Conservation (phyloP, 1,140 invertebrate species). For the Drosophila dunni region DNA sequence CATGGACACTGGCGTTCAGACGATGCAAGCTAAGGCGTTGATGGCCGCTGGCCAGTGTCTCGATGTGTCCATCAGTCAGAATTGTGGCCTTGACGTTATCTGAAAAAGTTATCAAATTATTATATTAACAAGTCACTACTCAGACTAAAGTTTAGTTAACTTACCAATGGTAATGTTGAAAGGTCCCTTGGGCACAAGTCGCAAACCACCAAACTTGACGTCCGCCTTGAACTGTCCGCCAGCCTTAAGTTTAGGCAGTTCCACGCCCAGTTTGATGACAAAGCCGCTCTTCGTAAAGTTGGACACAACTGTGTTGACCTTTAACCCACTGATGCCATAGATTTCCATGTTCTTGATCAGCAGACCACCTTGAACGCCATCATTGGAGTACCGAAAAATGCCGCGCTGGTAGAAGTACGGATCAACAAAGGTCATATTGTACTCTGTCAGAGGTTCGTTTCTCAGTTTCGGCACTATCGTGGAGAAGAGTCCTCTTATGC, state of each 20-base stretch:
- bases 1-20: constrained; percentile 75
- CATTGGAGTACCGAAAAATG: constrained; percentile 80
- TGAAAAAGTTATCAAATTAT: background rate
- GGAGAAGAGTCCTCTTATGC: constrained; percentile 66
- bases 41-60: constrained; percentile 58
- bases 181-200: constrained; percentile 82
- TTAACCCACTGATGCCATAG: constrained; percentile 71
- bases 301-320: constrained; percentile 62
- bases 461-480: constrained; percentile 62
- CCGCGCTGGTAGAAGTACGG: constrained; percentile 78
- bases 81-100: constrained; percentile 79
- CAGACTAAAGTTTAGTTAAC: background rate
- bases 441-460: constrained; percentile 60
- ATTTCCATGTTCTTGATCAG: constrained; percentile 82
- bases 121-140: background rate
- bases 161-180: constrained; percentile 82
- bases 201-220: constrained; percentile 81
- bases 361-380: constrained; percentile 79
- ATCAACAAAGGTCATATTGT: constrained; percentile 69
- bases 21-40: constrained; percentile 69
- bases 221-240: constrained; percentile 83
- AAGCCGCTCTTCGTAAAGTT: constrained; percentile 74
- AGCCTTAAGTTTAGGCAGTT: constrained; percentile 71
- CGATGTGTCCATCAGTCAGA: constrained; percentile 73
- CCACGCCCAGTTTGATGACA: constrained; percentile 71